These are phyloP conservation scores for Irena cyanogastra DNA, from an alignment of 2,113 vertebrate species.

Conservation along the genomic window DNA sequence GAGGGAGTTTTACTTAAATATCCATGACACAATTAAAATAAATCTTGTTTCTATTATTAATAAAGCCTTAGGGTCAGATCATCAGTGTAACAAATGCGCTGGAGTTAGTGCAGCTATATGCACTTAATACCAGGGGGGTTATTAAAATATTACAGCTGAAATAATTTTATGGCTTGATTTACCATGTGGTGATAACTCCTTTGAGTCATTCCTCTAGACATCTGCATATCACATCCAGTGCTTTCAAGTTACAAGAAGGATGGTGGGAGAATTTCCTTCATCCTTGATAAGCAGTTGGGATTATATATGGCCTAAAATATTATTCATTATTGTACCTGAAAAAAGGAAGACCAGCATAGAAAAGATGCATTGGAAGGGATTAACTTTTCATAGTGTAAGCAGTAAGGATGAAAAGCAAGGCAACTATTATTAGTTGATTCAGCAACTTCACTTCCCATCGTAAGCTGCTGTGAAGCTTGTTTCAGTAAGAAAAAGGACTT, in stretches of 20 bases:
- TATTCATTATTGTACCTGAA: neutral
- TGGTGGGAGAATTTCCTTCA: neutral
- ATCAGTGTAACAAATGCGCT: neutral
- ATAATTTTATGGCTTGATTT: neutral
- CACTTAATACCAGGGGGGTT: neutral
- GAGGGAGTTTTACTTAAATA: conserved; percentile 60
- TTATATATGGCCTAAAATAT: neutral
- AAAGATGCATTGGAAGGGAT: neutral
- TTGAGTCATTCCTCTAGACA: neutral
- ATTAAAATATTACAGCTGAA: neutral
- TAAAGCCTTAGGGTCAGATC: conserved; percentile 33
- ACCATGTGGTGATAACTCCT: neutral
- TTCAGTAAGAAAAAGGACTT: neutral
- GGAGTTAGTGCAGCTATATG: neutral
- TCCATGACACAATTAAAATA: conserved; percentile 59
- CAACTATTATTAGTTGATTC: conserved; percentile 11
- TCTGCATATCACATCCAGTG: neutral
- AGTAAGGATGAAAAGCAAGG: conserved; percentile 32
- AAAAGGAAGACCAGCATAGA: neutral
- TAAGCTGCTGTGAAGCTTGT: conserved; percentile 23
- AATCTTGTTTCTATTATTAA: conserved; percentile 57
- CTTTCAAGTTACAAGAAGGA: neutral
- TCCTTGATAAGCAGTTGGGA: neutral
- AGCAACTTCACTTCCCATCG: neutral
- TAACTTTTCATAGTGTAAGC: conserved; percentile 1